phyloP scores from a whole-genome alignment of 2,113 vertebrate genomes.

The Pagrus major region DNA sequence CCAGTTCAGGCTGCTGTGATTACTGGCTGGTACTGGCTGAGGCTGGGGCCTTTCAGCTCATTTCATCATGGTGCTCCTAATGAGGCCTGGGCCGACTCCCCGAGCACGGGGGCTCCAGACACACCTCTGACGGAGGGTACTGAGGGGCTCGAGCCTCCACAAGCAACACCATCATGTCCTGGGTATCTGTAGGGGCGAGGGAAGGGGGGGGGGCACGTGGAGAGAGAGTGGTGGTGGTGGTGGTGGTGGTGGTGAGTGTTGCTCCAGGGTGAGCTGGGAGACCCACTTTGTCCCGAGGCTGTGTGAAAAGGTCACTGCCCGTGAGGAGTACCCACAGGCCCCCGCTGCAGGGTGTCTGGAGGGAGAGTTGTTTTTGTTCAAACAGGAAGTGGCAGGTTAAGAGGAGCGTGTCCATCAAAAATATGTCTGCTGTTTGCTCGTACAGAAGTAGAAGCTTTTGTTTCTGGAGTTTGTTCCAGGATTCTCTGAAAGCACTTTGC shows the following conservation, averaged over 20 bases:
- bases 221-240: constrained; percentile 27
- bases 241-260: constrained; percentile 60
- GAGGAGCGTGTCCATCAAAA: constrained; percentile 73
- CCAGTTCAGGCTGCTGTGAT: constrained; percentile 78
- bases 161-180: constrained; percentile 59
- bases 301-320: constrained; percentile 84
- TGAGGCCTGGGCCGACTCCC: constrained; percentile 81
- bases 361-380: constrained; percentile 79
- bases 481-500: constrained; percentile 19
- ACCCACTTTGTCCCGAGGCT: constrained; percentile 81
- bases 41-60: constrained; percentile 82
- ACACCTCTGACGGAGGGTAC: constrained; percentile 66
- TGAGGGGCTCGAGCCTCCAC: constrained; percentile 51
- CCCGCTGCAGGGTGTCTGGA: constrained; percentile 75
- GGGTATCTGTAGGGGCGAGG: constrained; percentile 20
- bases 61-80: constrained; percentile 86
- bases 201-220: background rate
- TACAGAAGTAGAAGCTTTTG: constrained; percentile 47
- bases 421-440: constrained; percentile 58
- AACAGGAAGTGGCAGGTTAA: constrained; percentile 83
- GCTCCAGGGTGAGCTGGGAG: constrained; percentile 76
- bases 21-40: constrained; percentile 72
- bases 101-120: constrained; percentile 66
- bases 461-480: constrained; percentile 49
- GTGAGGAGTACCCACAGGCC: constrained; percentile 74